These are phyloP conservation scores for Percina caprodes DNA, from an alignment of 2,113 vertebrate genomes.

Conservation along the genomic window DNA sequence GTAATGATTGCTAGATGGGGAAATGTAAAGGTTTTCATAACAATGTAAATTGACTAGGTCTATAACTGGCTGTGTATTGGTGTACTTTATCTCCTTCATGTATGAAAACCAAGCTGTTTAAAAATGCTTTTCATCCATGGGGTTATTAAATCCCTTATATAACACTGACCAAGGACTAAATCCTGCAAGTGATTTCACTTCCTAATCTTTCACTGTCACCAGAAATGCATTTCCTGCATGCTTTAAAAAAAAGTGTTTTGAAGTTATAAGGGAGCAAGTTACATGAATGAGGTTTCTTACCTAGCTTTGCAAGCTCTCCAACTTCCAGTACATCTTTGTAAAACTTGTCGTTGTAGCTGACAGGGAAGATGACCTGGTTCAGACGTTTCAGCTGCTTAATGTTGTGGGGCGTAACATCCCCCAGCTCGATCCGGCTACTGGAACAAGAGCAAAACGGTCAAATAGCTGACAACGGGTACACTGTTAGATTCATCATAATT, in stretches of 20 bases:
- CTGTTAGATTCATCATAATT: not conserved
- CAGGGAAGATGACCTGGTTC: constrained; percentile 99
- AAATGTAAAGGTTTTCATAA: not conserved
- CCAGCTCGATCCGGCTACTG: constrained; percentile 99
- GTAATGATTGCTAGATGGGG: not conserved
- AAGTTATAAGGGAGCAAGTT: not conserved
- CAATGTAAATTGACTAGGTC: not conserved
- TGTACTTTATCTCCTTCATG: not conserved
- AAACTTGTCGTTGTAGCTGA: constrained; percentile 99
- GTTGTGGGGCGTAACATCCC: constrained; percentile 99
- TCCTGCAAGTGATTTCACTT: not conserved
- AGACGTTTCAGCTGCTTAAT: constrained; percentile 99
- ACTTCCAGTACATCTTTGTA: constrained; percentile 99
- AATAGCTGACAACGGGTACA: constrained; percentile 55
- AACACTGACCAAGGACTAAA: not conserved
- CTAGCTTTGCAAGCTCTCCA: constrained; percentile 98
- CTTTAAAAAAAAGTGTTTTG: not conserved
- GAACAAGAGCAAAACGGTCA: constrained; percentile 97
- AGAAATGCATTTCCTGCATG: not conserved
- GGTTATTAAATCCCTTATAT: not conserved
- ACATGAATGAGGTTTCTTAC: constrained; percentile 75
- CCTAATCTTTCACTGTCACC: not conserved
- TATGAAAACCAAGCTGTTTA: not conserved
- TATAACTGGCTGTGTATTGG: not conserved
- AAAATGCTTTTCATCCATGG: not conserved